A percentile compares a stretch with the other conserved stretches of the same genome.
Evolutionary conservation across 2,113 vertebrate genomes (phyloP).

Genomic region (Chrysochloris asiatica): DNA sequence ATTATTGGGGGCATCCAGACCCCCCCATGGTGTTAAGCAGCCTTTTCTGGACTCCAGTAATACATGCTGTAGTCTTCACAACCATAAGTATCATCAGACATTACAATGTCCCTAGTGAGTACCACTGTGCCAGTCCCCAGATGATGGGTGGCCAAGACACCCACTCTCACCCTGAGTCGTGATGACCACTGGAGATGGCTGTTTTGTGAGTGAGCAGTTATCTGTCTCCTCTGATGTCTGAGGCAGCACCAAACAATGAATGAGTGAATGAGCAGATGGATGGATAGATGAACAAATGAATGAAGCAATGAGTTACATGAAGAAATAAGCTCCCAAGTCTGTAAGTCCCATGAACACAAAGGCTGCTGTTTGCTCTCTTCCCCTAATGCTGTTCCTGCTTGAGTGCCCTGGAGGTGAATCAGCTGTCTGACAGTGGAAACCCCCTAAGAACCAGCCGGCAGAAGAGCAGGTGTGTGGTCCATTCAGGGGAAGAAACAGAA

Average conservation of each 20-base stretch:
- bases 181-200: neutral
- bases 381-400: rapidly evolving
- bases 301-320: rapidly evolving
- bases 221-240: neutral
- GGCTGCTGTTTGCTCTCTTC: neutral
- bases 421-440: neutral
- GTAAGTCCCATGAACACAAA: rapidly evolving
- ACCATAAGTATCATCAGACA: neutral
- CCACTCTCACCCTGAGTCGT: neutral
- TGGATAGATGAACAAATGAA: no score
- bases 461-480: neutral
- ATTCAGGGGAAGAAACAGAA: neutral
- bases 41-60: rapidly evolving
- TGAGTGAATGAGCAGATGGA: rapidly evolving
- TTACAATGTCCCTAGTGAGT: no score
- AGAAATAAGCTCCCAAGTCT: rapidly evolving
- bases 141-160: rapidly evolving
- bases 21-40: rapidly evolving
- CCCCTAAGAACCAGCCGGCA: neutral
- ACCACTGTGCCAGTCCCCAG: neutral
- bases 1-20: neutral
- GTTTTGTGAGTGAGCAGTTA: rapidly evolving
- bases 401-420: neutral
- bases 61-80: rapidly evolving
- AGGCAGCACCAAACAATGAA: neutral